A percentile compares a stretch with the other conserved stretches of the same genome.
phyloP scores from a whole-genome alignment of 2,888 invertebrate species.

The Portevinia maculata region DNA sequence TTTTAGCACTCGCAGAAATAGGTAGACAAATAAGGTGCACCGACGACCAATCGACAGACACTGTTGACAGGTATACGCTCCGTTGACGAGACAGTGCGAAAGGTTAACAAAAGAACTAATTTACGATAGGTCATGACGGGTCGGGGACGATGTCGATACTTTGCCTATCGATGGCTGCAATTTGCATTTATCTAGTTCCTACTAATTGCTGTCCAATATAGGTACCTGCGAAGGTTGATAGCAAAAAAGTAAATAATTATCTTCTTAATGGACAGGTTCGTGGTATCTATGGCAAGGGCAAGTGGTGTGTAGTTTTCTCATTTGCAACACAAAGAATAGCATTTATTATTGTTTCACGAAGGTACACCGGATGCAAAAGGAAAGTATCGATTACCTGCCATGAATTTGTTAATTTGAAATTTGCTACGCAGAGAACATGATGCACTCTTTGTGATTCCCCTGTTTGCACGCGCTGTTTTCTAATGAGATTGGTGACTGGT shows the following conservation, averaged over 20 bases:
- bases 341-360: constrained; percentile 31
- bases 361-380: not conserved
- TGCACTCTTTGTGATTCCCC: constrained; percentile 36
- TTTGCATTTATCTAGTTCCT: constrained; percentile 70
- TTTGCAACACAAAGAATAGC: constrained; percentile 46
- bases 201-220: constrained; percentile 66
- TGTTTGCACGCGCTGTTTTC: constrained; percentile 26
- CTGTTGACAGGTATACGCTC: constrained; percentile 60
- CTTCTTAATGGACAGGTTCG: constrained; percentile 61
- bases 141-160: not conserved
- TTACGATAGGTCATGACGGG: constrained; percentile 22
- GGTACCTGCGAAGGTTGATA: constrained; percentile 30
- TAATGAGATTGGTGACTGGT: constrained; percentile 59
- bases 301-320: constrained; percentile 41
- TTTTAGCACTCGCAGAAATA: constrained; percentile 32
- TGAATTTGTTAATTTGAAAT: constrained; percentile 21
- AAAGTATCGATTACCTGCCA: constrained; percentile 49
- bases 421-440: constrained; percentile 1
- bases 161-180: constrained; percentile 40
- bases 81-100: constrained; percentile 26
- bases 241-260: constrained; percentile 63
- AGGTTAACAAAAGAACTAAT: constrained; percentile 43
- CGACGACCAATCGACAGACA: constrained; percentile 32
- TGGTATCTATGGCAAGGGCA: constrained; percentile 47
- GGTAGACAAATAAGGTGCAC: constrained; percentile 37